phyloP scores from a whole-genome alignment of 1,140 invertebrate genomes.

The Leptinotarsa defecta region DNA sequence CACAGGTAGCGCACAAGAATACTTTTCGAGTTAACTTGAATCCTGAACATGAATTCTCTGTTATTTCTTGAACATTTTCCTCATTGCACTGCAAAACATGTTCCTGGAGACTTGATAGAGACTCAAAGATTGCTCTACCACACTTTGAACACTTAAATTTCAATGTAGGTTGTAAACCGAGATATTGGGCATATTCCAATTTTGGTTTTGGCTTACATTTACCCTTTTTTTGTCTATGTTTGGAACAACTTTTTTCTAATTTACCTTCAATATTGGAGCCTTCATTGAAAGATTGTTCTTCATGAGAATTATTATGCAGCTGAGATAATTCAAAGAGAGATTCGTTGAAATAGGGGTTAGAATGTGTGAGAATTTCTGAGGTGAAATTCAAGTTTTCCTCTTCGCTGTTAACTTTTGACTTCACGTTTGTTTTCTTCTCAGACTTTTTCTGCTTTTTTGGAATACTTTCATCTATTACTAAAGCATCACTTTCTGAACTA shows the following conservation, averaged over 20 bases:
- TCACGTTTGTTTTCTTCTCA: constrained; percentile 39
- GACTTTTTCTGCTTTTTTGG: constrained; percentile 41
- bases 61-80: constrained; percentile 51
- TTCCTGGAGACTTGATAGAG: constrained; percentile 64
- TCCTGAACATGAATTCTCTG: constrained; percentile 52
- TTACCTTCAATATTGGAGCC: constrained; percentile 19
- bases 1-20: constrained; percentile 76
- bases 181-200: constrained; percentile 71
- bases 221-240: constrained; percentile 28
- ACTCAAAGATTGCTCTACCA: constrained; percentile 64
- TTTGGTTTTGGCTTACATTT: constrained; percentile 52
- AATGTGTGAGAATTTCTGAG: constrained; percentile 39
- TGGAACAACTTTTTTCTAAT: constrained; percentile 10
- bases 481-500: constrained; percentile 53
- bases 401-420: constrained; percentile 17
- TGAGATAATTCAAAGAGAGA: constrained; percentile 54
- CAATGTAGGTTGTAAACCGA: constrained; percentile 70
- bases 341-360: constrained; percentile 54
- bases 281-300: constrained; percentile 11
- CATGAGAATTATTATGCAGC: constrained; percentile 36
- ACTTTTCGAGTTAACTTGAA: constrained; percentile 74
- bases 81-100: constrained; percentile 65
- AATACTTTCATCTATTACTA: constrained; percentile 53
- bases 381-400: not conserved
- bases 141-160: constrained; percentile 72